Evolutionary conservation across 2,888 invertebrate genomes (phyloP).

Genomic region (Pinctada fucata): DNA sequence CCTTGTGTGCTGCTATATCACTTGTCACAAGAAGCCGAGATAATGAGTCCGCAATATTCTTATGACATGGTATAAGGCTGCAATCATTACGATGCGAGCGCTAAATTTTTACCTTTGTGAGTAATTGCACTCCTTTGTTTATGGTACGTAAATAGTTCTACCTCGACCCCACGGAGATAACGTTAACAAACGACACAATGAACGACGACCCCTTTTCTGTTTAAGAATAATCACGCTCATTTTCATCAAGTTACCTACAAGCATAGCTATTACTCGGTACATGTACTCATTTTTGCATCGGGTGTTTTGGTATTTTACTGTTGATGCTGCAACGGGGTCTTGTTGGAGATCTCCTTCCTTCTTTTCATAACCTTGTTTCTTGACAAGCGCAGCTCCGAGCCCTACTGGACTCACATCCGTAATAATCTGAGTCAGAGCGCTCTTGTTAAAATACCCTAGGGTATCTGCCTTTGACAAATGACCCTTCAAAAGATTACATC

Average conservation of each 20-base stretch:
- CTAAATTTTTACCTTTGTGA: conserved; percentile 43
- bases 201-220: conserved; percentile 51
- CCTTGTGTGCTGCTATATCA: neutral
- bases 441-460: conserved; percentile 18
- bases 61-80: conserved; percentile 31
- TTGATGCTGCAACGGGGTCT: too few species aligned
- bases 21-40: conserved; percentile 30
- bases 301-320: too few species aligned
- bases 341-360: too few species aligned
- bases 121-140: conserved; percentile 48
- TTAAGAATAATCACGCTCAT: conserved; percentile 33
- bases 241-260: conserved; percentile 26
- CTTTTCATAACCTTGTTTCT: conserved; percentile 31
- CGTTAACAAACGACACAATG: conserved; percentile 52
- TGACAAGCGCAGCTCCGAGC: conserved; percentile 32
- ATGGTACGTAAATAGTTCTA: conserved; percentile 52
- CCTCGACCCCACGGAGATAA: conserved; percentile 51
- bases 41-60: conserved; percentile 45
- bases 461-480: conserved; percentile 4
- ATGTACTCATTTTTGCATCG: too few species aligned
- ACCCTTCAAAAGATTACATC: conserved; percentile 10
- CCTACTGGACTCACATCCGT: conserved; percentile 31
- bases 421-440: conserved; percentile 18
- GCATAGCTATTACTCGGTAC: conserved; percentile 21
- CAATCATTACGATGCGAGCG: conserved; percentile 53